Conservation (phyloP, 2,797 vertebrate genomes). For the Artibeus jamaicensis region DNA sequence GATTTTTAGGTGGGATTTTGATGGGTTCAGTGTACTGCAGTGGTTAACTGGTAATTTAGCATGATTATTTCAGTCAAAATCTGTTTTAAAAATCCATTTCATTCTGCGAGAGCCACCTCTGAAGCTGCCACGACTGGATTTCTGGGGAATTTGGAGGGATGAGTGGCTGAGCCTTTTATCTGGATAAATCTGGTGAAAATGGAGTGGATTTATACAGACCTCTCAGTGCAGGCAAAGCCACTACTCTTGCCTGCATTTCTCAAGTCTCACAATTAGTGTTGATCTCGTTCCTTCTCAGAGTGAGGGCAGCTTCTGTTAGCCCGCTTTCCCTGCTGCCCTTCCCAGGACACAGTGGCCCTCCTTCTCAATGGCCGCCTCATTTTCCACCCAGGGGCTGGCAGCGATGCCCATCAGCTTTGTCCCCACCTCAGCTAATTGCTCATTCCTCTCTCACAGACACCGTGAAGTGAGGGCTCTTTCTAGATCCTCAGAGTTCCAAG, state of each 20-base stretch:
- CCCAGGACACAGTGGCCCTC: accelerated
- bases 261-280: background rate
- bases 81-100: background rate
- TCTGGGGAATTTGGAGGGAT: background rate
- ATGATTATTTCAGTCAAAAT: background rate
- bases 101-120: background rate
- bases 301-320: background rate
- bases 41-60: background rate
- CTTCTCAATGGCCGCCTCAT: background rate
- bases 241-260: background rate
- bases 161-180: background rate
- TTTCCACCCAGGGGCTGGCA: background rate
- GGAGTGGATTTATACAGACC: background rate
- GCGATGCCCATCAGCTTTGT: accelerated
- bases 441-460: background rate
- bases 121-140: background rate
- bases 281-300: background rate
- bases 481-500: no score
- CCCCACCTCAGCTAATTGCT: accelerated
- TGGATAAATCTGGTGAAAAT: background rate
- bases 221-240: no score
- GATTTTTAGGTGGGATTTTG: background rate
- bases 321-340: background rate
- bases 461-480: background rate
- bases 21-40: background rate